phyloP scores from a whole-genome alignment of 2,113 vertebrate genomes.

The Salminus brasiliensis region DNA sequence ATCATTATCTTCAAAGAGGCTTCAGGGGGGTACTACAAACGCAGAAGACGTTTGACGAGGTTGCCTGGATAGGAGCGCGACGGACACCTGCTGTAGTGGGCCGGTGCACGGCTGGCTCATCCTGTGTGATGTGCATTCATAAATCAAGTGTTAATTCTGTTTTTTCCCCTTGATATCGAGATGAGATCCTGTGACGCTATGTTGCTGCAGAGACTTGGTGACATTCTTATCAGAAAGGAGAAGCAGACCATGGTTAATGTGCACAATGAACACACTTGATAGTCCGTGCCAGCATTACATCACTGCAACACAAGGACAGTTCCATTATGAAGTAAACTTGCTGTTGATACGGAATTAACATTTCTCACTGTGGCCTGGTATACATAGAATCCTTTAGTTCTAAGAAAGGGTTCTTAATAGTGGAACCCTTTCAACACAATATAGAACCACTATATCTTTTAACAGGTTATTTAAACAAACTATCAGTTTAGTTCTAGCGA shows the following conservation, averaged over 20 bases:
- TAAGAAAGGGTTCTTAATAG: too few species aligned
- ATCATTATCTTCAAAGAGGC: conserved; percentile 34
- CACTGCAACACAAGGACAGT: neutral
- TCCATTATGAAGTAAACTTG: conserved; percentile 15
- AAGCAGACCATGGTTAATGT: neutral
- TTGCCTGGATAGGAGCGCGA: neutral
- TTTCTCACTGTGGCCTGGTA: neutral
- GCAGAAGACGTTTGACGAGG: conserved; percentile 20
- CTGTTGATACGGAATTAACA: conserved; percentile 8
- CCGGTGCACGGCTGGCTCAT: neutral
- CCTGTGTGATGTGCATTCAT: conserved; percentile 14
- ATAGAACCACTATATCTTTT: too few species aligned
- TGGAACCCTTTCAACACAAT: too few species aligned
- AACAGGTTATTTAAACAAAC: too few species aligned
- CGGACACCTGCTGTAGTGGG: conserved; percentile 9
- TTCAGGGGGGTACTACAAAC: conserved; percentile 14
- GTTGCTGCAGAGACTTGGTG: neutral
- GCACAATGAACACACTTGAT: neutral
- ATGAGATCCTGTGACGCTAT: neutral
- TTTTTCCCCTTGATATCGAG: neutral
- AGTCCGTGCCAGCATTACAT: neutral
- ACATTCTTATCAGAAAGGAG: neutral
- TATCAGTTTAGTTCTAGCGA: too few species aligned
- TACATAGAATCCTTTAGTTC: conserved; percentile 2
- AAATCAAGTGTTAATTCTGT: neutral